Conservation (phyloP, 2,113 vertebrate species). For the Catagonus wagneri region DNA sequence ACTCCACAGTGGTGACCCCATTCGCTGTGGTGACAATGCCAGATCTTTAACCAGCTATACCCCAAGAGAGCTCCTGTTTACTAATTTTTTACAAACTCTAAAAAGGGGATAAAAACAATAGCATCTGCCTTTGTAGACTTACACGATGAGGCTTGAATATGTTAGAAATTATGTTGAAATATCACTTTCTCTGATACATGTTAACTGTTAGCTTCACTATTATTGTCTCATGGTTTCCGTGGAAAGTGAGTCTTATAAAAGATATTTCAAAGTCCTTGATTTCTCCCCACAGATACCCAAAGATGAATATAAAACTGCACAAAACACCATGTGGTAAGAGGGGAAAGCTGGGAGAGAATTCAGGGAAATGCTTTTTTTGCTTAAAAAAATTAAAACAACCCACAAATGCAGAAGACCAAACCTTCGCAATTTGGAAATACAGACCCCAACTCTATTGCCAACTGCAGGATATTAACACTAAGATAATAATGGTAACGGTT, state of each 20-base stretch:
- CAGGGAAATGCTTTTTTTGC: neutral
- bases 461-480: neutral
- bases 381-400: neutral
- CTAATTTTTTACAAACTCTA: neutral
- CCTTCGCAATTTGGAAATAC: neutral
- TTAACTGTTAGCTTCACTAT: neutral
- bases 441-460: neutral
- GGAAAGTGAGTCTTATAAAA: neutral
- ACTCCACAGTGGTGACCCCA: no score
- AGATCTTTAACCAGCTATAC: no score
- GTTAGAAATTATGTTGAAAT: neutral
- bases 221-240: neutral
- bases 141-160: neutral
- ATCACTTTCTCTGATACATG: neutral
- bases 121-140: neutral
- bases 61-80: neutral
- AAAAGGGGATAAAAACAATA: neutral
- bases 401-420: neutral
- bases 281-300: neutral
- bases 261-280: neutral
- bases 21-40: no score
- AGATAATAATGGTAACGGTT: neutral
- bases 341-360: neutral
- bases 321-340: neutral
- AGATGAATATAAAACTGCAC: neutral